Percentiles rank a stretch among this genome's conserved stretches.
phyloP scores from a whole-genome alignment of 2,888 invertebrate species.

The Leucophenga montana region DNA sequence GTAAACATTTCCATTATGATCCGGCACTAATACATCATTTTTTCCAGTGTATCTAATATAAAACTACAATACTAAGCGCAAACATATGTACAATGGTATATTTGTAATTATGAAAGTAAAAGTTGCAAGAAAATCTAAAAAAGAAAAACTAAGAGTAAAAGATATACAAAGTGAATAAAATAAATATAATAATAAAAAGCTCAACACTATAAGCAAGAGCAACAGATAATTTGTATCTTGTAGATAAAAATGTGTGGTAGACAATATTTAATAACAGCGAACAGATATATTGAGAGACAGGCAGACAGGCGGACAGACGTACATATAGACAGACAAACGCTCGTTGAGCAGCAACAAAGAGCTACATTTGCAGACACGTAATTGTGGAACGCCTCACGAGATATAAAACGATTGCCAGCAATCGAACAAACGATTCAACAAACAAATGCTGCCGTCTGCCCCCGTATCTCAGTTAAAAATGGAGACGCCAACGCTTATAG shows the following conservation, averaged over 20 bases:
- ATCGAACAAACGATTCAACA: neutral
- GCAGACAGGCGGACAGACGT: neutral
- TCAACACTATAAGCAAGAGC: conserved; percentile 30
- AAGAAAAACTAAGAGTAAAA: conserved; percentile 48
- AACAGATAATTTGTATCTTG: conserved; percentile 10
- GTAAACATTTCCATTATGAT: too few relatives aligned
- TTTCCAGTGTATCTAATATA: conserved; percentile 41
- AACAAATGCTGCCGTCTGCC: neutral
- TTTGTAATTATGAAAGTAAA: conserved; percentile 44
- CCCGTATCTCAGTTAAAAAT: neutral
- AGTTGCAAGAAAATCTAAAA: conserved; percentile 42
- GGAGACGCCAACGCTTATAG: neutral
- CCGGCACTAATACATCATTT: too few relatives aligned
- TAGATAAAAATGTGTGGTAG: conserved; percentile 46
- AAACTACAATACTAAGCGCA: conserved; percentile 23
- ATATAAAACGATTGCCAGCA: neutral
- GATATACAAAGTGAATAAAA: conserved; percentile 42
- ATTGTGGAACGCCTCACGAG: neutral
- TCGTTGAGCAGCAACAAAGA: neutral
- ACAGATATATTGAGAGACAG: neutral
- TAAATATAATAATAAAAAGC: conserved; percentile 41
- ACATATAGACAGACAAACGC: neutral
- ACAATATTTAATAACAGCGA: conserved; percentile 27
- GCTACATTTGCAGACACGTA: neutral
- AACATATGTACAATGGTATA: conserved; percentile 8